Base-by-base conservation (phyloP, 2,888 invertebrate genomes). In the Lasioglossum malachurum region DNA sequence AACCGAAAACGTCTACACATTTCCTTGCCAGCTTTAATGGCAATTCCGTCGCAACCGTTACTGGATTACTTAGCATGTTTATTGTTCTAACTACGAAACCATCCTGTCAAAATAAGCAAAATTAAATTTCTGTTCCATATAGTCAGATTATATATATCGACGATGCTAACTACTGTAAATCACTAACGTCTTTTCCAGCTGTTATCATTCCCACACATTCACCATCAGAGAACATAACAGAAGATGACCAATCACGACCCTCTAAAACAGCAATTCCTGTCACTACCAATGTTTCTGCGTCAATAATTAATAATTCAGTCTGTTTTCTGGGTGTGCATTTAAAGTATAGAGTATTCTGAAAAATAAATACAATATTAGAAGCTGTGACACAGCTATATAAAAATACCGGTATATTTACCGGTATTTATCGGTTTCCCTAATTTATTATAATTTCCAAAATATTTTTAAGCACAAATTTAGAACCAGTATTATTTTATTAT, bases 331-430 rank as follows among this genome's bases (percentile, higher is more conserved):
- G 95, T 84, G 96, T 95, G 83, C 96, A 95, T 93, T 98, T 97
- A 93, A 98, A 97, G 95, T 98, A 98, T 89, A 99, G 96, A 93
- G 97, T 97, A 89, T 97, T 97, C 98, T 98, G 94, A 87, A 96
- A 96, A 86, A 86, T 57, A n/a, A 57, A n/a, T 57, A n/a, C 12
- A 57, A 57, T n/a, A n/a, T 57, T 57, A 57, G 57, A 57, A 57
- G 53, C 10, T 57, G 10, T 0, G 4, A 23, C 49, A 49, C 19
- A 7, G 49, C 19, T 19, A 14, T 46, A 16, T 16, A 46, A 14
- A 46, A 46, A 46, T 46, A 46, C 5, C 8, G 8, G 23, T 53
- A 53, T 53, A 46, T 16, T 16, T 46, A 46, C 5, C 8, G 8
- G 23, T 53, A 53, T 53, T 53, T 53, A 53, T 8, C 49, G 1